Base-by-base conservation (phyloP, 2,888 invertebrate species). In the Temnothorax ravouxi region DNA sequence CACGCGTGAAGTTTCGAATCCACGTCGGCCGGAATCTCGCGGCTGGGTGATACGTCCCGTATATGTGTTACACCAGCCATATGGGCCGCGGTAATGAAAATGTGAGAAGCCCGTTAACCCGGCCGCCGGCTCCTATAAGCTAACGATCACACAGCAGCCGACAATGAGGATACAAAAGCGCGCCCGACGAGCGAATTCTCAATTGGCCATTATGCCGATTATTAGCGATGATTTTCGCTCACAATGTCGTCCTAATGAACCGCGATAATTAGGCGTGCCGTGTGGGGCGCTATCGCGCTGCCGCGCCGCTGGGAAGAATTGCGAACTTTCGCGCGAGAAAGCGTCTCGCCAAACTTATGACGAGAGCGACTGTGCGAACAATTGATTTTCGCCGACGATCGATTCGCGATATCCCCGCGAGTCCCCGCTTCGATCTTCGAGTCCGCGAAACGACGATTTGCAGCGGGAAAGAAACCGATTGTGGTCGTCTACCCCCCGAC, bases 161-260 rank as follows among this genome's bases (percentile, higher is more conserved):
- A 80, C 64, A 59, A 80, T 56, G 79, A 72, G 59, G 72, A 47
- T 72, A 72, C 72, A 80, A 80, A 80, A 38, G 79, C 79, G 72
- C 34, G 38, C 18, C 18, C 72, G 79, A 5, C 79, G 18, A 47
- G 41, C 64, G 38, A 80, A 80, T 56, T 59, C 79, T 80, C 79
- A 80, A 80, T 80, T 71, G 79, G 47, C 72, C 47, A 80, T 80
- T 80, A 80, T 80, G 4, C 72, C 79, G 72, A 80, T 80, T 72
- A 80, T 80, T 80, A 80, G 56, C 79, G 34, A 80, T 72, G 59
- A 80, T 72, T 59, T 80, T 80, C 79, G 72, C 79, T 80, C 79
- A 80, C 79, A 80, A 80, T 80, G 47, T 80, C 79, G 59, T 47
- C 25, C 72, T 80, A 80, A 80, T 80, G 79, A 80, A 80, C 59